Evolutionary conservation across 1,140 invertebrate genomes (phyloP).

Genomic region (Coboldia fuscipes): DNA sequence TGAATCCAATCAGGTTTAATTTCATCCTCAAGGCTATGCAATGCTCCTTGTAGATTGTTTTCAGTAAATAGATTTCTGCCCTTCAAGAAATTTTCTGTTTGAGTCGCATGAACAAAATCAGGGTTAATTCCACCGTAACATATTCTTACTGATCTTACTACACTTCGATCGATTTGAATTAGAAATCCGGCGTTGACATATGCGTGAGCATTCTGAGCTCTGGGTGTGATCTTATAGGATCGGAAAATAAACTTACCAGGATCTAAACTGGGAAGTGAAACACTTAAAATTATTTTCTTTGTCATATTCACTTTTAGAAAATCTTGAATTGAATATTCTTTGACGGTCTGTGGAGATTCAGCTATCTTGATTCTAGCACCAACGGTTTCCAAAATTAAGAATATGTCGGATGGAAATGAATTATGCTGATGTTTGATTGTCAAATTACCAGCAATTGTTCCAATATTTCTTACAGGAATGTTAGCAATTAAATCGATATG

Average conservation of each 20-base stretch:
- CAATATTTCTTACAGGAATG: slow-evolving; percentile 37
- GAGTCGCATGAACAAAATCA: slow-evolving; percentile 42
- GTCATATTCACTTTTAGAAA: slow-evolving; percentile 3
- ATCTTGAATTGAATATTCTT: slow-evolving; percentile 1
- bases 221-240: slow-evolving; percentile 42
- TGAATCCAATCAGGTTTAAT: slow-evolving; percentile 35
- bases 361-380: slow-evolving; percentile 34
- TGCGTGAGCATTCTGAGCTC: slow-evolving; percentile 64
- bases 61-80: slow-evolving; percentile 30
- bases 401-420: slow-evolving; percentile 51
- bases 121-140: slow-evolving; percentile 47
- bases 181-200: slow-evolving; percentile 64
- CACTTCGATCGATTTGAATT: slow-evolving; percentile 22
- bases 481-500: slow-evolving; percentile 35
- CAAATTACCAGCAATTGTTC: slow-evolving; percentile 34
- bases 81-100: slow-evolving; percentile 39
- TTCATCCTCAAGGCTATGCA: slow-evolving; percentile 32
- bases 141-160: slow-evolving; percentile 14
- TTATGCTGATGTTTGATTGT: slow-evolving; percentile 29
- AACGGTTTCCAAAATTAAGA: slow-evolving; percentile 39
- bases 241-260: background rate
- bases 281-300: slow-evolving; percentile 2
- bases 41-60: slow-evolving; percentile 29
- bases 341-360: slow-evolving; percentile 9
- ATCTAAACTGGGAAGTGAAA: slow-evolving; percentile 2